Percentiles rank a stretch among this genome's conserved stretches.
phyloP scores from a whole-genome alignment of 2,113 vertebrate genomes.

The Pavo muticus region DNA sequence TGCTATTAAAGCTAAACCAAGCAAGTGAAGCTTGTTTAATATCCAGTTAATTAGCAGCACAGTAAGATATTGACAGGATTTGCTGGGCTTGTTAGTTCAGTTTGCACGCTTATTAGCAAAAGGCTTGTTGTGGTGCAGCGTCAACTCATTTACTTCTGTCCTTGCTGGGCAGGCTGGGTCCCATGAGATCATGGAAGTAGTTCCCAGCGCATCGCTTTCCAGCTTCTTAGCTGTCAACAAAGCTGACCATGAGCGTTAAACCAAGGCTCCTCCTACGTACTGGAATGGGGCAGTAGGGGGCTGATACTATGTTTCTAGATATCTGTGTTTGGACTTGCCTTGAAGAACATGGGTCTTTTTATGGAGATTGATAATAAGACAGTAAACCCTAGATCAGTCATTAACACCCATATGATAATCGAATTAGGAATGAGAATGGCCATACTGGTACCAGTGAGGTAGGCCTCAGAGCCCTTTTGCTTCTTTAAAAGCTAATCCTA shows the following conservation, averaged over 20 bases:
- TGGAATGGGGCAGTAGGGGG: not conserved
- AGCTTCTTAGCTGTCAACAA: not conserved
- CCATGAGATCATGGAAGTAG: not conserved
- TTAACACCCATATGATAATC: not conserved
- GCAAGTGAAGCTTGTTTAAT: slow-evolving; percentile 36
- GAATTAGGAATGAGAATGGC: not conserved
- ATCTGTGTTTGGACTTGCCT: not conserved
- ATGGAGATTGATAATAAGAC: not conserved
- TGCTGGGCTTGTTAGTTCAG: slow-evolving; percentile 12
- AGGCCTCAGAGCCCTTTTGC: not conserved
- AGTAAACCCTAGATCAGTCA: not conserved
- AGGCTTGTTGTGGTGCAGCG: not conserved
- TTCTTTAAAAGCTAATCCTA: not conserved
- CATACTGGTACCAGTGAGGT: not conserved
- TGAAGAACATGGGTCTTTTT: not conserved
- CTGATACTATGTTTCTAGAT: not conserved
- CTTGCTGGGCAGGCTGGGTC: not conserved
- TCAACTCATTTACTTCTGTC: not conserved
- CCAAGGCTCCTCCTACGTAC: not conserved
- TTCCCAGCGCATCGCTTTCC: not conserved
- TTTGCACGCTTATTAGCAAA: slow-evolving; percentile 14
- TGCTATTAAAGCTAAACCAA: slow-evolving; percentile 36
- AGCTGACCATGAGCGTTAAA: not conserved
- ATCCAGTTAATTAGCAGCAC: slow-evolving; percentile 45
- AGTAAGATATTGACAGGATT: slow-evolving; percentile 46